Conservation (phyloP, 2,797 vertebrate genomes). For the Allobates femoralis region DNA sequence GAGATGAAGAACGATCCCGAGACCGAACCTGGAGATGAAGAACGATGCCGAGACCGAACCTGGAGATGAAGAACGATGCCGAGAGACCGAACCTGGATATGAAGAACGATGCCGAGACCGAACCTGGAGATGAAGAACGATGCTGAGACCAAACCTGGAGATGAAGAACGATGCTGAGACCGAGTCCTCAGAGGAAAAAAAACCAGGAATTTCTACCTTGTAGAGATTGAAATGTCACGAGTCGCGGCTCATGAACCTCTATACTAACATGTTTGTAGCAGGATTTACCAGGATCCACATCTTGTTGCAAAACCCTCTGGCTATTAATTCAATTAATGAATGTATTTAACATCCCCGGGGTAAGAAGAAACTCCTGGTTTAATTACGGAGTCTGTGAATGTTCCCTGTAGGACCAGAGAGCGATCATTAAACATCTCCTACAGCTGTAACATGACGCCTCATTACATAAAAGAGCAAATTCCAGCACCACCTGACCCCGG, state of each 20-base stretch:
- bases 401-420: neutral
- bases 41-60: no score
- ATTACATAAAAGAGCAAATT: neutral
- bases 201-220: neutral
- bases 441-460: neutral
- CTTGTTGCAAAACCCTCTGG: neutral
- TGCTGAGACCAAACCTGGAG: neutral
- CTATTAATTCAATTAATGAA: slow-evolving; percentile 25
- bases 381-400: slow-evolving; percentile 9
- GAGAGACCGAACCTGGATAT: no score
- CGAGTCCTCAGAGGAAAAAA: neutral
- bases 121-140: neutral
- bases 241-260: neutral
- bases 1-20: no score
- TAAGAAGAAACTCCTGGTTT: neutral
- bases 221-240: slow-evolving; percentile 26
- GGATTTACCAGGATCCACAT: neutral
- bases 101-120: no score
- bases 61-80: no score
- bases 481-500: neutral
- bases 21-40: no score
- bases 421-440: neutral
- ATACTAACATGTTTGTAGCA: neutral
- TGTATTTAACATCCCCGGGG: slow-evolving; percentile 24
- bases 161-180: neutral